Conservation (phyloP, 2,888 invertebrate species). For the Nineta flava region DNA sequence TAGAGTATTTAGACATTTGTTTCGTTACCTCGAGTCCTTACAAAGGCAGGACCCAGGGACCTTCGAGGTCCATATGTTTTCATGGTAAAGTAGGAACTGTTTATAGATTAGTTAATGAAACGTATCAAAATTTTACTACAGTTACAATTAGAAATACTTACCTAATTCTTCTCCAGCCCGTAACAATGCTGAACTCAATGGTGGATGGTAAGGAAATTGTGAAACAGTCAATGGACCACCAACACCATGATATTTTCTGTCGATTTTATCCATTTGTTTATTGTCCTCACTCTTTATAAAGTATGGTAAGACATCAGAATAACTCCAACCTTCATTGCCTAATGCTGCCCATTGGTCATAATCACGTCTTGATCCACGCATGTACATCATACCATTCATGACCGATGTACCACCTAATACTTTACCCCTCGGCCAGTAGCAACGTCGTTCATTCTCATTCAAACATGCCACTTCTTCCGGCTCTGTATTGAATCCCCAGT, state of each 20-base stretch:
- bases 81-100: no score
- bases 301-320: constrained; percentile 76
- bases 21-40: no score
- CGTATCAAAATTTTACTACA: not conserved
- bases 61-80: no score
- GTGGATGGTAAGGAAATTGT: constrained; percentile 75
- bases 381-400: constrained; percentile 94
- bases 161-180: constrained; percentile 66
- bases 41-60: no score
- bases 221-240: constrained; percentile 66
- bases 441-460: constrained; percentile 49
- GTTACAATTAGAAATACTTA: constrained; percentile 18
- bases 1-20: no score
- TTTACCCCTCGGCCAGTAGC: constrained; percentile 78
- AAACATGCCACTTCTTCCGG: constrained; percentile 64
- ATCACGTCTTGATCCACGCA: constrained; percentile 73
- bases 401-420: constrained; percentile 83
- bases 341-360: constrained; percentile 75
- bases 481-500: constrained; percentile 77
- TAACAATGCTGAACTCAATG: constrained; percentile 59
- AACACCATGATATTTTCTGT: constrained; percentile 56
- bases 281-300: constrained; percentile 80
- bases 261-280: constrained; percentile 49
- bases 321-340: constrained; percentile 81
- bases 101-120: no score